Conservation (phyloP, 2,113 vertebrate species). For the Lycocorax pyrrhopterus region DNA sequence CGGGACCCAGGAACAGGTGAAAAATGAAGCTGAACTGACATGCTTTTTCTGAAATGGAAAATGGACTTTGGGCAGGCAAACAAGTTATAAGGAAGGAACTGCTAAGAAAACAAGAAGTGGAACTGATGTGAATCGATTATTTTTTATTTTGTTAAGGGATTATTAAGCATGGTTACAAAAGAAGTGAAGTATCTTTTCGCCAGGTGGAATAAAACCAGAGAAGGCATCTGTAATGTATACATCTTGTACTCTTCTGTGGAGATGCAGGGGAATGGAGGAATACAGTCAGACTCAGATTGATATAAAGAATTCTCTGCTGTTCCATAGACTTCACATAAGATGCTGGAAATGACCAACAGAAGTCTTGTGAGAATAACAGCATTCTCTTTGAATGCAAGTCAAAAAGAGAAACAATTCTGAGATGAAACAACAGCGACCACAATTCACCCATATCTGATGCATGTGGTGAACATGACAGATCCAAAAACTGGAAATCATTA, state of each 20-base stretch:
- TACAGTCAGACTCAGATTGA: not conserved
- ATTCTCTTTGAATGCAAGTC: not conserved
- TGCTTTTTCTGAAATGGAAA: not conserved
- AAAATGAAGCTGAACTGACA: not conserved
- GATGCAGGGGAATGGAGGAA: not conserved
- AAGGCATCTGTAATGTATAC: not conserved
- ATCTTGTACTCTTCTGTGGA: not conserved
- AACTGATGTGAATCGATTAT: not conserved
- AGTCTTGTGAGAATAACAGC: not conserved
- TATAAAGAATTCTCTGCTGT: not conserved
- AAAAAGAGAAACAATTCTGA: not conserved
- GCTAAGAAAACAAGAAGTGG: not conserved
- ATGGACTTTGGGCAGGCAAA: not conserved
- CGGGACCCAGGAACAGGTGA: not conserved
- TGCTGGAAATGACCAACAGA: not conserved
- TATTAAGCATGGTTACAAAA: not conserved
- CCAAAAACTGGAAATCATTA: not conserved
- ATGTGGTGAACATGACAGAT: rapidly evolving
- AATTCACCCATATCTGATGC: not conserved
- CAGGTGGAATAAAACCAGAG: not conserved
- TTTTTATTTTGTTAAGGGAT: not conserved
- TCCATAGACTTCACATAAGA: not conserved
- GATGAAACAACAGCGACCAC: not conserved
- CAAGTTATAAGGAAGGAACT: not conserved
- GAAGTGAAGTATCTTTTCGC: not conserved